Conservation (phyloP, 2,888 invertebrate species). For the Conus canariensis region DNA sequence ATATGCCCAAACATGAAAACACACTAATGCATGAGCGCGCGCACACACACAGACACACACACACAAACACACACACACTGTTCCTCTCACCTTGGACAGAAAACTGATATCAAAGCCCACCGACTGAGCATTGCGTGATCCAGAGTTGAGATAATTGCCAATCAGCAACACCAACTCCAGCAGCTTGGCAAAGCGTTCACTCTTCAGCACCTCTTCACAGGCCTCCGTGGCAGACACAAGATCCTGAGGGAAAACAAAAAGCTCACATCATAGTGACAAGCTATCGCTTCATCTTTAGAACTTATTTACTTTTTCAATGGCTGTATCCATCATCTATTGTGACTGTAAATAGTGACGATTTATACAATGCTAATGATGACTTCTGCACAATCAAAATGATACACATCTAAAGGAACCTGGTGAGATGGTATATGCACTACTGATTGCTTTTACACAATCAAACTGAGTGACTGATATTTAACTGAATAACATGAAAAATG, state of each 20-base stretch:
- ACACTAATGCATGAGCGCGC: neutral
- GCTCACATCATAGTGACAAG: no score
- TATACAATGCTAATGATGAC: no score
- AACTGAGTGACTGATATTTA: no score
- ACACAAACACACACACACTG: neutral
- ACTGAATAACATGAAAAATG: no score
- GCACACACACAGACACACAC: conserved; percentile 1
- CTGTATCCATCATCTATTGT: no score
- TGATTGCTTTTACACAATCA: no score
- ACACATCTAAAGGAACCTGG: no score
- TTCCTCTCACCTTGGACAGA: conserved; percentile 88
- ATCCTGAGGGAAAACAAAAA: conserved; percentile 81
- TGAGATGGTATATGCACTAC: no score
- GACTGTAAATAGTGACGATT: no score
- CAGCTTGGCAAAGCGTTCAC: conserved; percentile 94
- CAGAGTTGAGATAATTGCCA: conserved; percentile 98
- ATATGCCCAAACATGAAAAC: neutral
- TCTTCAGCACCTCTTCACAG: conserved; percentile 95
- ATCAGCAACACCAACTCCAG: conserved; percentile 92
- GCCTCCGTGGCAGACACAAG: conserved; percentile 94
- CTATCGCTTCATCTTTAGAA: no score
- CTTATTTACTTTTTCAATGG: no score
- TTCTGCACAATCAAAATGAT: no score
- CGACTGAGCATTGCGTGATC: conserved; percentile 93
- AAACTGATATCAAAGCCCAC: conserved; percentile 98